phyloP scores from a whole-genome alignment of 1,140 invertebrate genomes.

The Mercenaria mercenaria region DNA sequence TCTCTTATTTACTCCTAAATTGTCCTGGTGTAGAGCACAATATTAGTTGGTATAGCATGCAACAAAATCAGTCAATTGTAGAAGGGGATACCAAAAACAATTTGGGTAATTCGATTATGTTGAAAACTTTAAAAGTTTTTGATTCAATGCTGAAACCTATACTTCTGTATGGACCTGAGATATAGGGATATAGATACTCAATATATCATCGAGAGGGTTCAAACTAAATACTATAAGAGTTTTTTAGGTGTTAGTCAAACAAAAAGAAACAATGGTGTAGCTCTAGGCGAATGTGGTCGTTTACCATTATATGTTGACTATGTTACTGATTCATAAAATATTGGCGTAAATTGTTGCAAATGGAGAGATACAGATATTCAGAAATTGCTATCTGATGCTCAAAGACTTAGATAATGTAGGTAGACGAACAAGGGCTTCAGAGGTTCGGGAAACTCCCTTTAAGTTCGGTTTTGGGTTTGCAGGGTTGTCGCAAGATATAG shows the following conservation, averaged over 20 bases:
- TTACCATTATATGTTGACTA: too few relatives aligned
- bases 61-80: conserved; percentile 35
- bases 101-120: conserved; percentile 15
- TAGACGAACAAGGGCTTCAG: background rate
- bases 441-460: conserved; percentile 39
- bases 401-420: conserved; percentile 19
- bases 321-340: conserved; percentile 42
- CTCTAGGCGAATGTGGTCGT: too few relatives aligned
- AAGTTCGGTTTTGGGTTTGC: conserved; percentile 45
- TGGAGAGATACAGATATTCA: conserved; percentile 41
- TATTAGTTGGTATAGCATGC: background rate
- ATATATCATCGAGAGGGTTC: conserved; percentile 32
- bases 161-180: conserved; percentile 20
- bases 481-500: background rate
- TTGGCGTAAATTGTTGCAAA: conserved; percentile 56
- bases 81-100: background rate
- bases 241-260: background rate
- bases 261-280: conserved; percentile 4
- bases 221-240: conserved; percentile 27
- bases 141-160: conserved; percentile 55
- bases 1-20: conserved; percentile 12
- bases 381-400: conserved; percentile 39
- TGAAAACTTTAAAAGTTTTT: conserved; percentile 41
- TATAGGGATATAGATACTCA: conserved; percentile 46
- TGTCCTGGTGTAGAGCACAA: conserved; percentile 9